Conservation (phyloP, 2,888 invertebrate species). For the Autographa gamma region DNA sequence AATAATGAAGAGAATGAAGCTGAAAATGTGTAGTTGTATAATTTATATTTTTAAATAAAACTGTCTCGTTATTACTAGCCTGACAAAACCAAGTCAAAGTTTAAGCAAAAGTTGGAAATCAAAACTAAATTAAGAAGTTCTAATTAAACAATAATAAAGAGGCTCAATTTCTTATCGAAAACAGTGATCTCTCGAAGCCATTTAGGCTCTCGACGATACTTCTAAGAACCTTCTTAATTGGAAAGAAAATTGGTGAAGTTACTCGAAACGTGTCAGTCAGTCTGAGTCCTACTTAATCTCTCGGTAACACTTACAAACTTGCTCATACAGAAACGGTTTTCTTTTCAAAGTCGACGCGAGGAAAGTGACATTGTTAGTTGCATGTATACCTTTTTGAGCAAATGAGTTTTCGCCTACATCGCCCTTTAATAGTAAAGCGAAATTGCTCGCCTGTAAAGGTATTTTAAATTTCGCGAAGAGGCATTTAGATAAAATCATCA, state of each 20-base stretch:
- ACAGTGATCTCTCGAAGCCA: slow-evolving; percentile 39
- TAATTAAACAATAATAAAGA: slow-evolving; percentile 34
- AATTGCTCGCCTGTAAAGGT: slow-evolving; percentile 32
- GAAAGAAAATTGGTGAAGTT: slow-evolving; percentile 67
- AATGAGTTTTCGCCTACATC: slow-evolving; percentile 47
- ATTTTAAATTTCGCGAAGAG: slow-evolving; percentile 33
- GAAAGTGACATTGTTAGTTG: slow-evolving; percentile 45
- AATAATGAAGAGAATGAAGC: background rate
- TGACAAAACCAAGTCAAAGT: slow-evolving; percentile 6
- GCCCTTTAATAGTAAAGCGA: slow-evolving; percentile 39
- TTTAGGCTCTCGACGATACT: slow-evolving; percentile 57
- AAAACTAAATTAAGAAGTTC: background rate
- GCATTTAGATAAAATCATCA: slow-evolving; percentile 37
- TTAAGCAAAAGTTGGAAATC: slow-evolving; percentile 8
- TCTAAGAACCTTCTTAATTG: slow-evolving; percentile 64
- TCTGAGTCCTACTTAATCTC: slow-evolving; percentile 58
- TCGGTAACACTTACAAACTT: slow-evolving; percentile 43
- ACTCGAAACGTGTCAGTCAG: slow-evolving; percentile 56
- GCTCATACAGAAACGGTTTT: slow-evolving; percentile 47
- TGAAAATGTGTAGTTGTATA: background rate
- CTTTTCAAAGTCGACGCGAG: slow-evolving; percentile 46
- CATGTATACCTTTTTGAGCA: slow-evolving; percentile 46
- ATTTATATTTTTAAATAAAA: background rate
- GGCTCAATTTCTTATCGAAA: slow-evolving; percentile 30
- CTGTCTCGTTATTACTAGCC: background rate